phyloP scores from a whole-genome alignment of 2,113 vertebrate genomes.

The Bagarius yarrelli region DNA sequence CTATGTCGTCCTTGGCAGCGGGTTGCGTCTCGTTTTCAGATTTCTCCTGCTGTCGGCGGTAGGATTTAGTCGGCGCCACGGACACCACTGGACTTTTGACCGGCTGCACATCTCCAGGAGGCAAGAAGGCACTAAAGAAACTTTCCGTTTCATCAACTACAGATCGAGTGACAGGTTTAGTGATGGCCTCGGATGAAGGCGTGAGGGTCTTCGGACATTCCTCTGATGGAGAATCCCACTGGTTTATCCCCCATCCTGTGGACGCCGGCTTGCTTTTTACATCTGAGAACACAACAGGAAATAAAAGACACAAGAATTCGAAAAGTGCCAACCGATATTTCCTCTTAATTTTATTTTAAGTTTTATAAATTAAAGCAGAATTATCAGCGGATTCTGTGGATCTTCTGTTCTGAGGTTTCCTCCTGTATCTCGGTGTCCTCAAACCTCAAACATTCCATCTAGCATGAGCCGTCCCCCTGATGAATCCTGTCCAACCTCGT shows the following conservation, averaged over 20 bases:
- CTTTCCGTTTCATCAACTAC: slow-evolving; percentile 94
- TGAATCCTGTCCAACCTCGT: too few species aligned
- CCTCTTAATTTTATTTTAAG: neutral
- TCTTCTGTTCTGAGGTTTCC: too few species aligned
- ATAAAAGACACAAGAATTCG: neutral
- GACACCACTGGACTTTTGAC: slow-evolving; percentile 83
- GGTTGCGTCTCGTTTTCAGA: slow-evolving; percentile 67
- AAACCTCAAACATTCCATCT: too few species aligned
- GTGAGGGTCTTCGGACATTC: slow-evolving; percentile 66
- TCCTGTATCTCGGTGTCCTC: too few species aligned
- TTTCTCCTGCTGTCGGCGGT: slow-evolving; percentile 74
- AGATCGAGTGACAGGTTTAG: slow-evolving; percentile 90
- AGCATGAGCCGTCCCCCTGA: too few species aligned
- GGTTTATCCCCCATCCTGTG: slow-evolving; percentile 88
- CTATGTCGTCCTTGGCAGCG: slow-evolving; percentile 42
- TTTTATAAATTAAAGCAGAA: too few species aligned
- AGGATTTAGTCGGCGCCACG: slow-evolving; percentile 87
- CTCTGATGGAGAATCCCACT: slow-evolving; percentile 83
- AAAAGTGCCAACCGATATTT: neutral
- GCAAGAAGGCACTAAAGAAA: slow-evolving; percentile 95
- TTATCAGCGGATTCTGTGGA: too few species aligned
- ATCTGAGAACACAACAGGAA: slow-evolving; percentile 51
- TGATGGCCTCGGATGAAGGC: slow-evolving; percentile 86
- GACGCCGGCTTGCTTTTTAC: slow-evolving; percentile 73
- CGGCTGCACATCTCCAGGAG: slow-evolving; percentile 73